phyloP scores from a whole-genome alignment of 2,113 vertebrate species.

The Alethe diademata region DNA sequence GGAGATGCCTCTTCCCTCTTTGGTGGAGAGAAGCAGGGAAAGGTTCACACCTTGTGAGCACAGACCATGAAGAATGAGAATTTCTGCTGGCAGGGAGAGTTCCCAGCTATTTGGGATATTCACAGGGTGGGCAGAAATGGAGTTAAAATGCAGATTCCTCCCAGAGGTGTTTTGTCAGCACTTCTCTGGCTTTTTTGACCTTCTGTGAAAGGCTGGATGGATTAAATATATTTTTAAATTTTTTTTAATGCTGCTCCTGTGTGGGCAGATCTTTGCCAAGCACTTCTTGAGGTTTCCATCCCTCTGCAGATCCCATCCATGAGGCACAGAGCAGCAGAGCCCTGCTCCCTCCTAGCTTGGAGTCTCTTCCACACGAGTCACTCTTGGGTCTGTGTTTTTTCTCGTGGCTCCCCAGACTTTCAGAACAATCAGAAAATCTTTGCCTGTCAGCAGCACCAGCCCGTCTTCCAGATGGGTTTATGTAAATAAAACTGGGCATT shows the following conservation, averaged over 20 bases:
- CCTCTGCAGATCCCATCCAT: neutral
- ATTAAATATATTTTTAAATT: neutral
- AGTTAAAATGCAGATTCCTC: neutral
- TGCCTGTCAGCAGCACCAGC: neutral
- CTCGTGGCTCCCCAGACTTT: neutral
- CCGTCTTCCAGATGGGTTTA: accelerated
- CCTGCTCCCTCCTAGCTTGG: accelerated
- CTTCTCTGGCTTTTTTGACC: neutral
- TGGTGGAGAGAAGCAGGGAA: neutral
- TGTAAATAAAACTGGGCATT: neutral
- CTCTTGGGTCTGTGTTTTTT: neutral
- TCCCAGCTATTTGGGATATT: neutral
- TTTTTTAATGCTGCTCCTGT: neutral
- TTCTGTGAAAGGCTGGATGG: neutral
- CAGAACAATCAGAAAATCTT: neutral
- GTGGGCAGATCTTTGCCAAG: neutral
- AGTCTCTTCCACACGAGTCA: neutral
- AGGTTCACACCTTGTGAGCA: neutral
- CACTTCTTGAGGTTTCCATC: neutral
- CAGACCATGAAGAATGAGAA: neutral
- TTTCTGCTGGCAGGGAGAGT: neutral
- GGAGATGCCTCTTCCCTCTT: neutral
- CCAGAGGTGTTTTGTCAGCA: neutral
- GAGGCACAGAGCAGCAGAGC: neutral
- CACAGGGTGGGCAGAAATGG: neutral